phyloP scores from a whole-genome alignment of 2,113 vertebrate genomes.

The Lophura nycthemera region DNA sequence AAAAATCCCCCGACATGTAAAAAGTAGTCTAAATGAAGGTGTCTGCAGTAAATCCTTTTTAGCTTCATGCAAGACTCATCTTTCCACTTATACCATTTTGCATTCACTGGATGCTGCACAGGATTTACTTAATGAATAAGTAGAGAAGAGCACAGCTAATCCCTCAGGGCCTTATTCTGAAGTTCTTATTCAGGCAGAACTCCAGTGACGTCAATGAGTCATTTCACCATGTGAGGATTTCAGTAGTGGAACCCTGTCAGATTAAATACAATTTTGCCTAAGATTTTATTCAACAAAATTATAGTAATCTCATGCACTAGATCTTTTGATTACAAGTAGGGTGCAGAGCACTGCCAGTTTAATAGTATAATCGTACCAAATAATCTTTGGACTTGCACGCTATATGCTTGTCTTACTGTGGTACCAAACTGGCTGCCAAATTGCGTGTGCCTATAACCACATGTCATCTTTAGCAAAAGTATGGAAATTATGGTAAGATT shows the following conservation, averaged over 20 bases:
- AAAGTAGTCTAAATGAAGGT: not conserved
- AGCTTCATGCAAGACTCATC: not conserved
- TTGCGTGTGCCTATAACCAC: not conserved
- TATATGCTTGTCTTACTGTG: not conserved
- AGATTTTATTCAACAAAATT: not conserved
- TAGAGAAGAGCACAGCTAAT: slow-evolving; percentile 27
- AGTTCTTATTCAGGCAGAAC: not conserved
- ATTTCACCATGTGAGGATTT: slow-evolving; percentile 15
- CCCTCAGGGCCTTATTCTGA: not conserved
- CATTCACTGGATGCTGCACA: not conserved
- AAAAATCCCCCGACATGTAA: not conserved
- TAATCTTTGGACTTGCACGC: not conserved
- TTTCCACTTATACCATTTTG: not conserved
- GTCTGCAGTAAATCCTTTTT: not conserved
- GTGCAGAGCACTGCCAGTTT: not conserved
- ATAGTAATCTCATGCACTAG: not conserved
- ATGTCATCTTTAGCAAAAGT: slow-evolving; percentile 7
- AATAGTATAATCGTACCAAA: slow-evolving; percentile 1
- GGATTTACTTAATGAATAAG: slow-evolving; percentile 23
- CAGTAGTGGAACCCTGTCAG: not conserved
- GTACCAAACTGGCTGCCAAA: slow-evolving; percentile 41
- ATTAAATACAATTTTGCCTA: slow-evolving; percentile 14
- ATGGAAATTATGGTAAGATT: slow-evolving; percentile 26
- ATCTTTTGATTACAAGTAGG: not conserved
- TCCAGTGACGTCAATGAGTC: not conserved